Conservation (phyloP, 2,888 invertebrate species). For the Acrocera orbiculus region DNA sequence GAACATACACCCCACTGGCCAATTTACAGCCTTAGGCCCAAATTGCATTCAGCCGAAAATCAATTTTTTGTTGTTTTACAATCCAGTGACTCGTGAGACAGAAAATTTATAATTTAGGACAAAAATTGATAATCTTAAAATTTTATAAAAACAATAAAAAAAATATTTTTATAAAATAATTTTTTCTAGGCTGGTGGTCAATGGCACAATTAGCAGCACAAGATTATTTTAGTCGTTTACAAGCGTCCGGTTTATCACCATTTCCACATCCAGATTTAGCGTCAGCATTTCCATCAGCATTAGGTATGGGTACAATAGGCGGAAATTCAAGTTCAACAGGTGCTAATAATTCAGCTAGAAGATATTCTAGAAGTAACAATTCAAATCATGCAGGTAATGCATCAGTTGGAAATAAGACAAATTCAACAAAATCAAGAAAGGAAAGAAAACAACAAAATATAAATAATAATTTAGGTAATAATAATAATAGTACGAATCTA, state of each 20-base stretch:
- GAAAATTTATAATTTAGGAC: too few relatives aligned
- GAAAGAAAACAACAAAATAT: conserved; percentile 28
- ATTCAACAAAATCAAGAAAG: conserved; percentile 24
- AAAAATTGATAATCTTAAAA: too few relatives aligned
- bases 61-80: too few relatives aligned
- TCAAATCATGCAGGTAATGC: conserved; percentile 10
- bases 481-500: conserved; percentile 21
- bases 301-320: conserved; percentile 20
- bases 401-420: conserved; percentile 23
- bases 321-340: conserved; percentile 22
- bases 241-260: conserved; percentile 57
- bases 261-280: conserved; percentile 50
- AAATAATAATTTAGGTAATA: conserved; percentile 23
- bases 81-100: too few relatives aligned
- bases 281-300: conserved; percentile 34
- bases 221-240: conserved; percentile 68
- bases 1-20: too few relatives aligned
- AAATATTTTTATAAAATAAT: conserved; percentile 1
- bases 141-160: too few relatives aligned
- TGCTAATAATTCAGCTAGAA: conserved; percentile 7
- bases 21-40: too few relatives aligned
- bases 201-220: conserved; percentile 80
- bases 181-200: conserved; percentile 65
- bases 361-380: conserved; percentile 2
- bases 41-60: too few relatives aligned